Percentiles rank a stretch among this genome's conserved stretches.
Evolutionary conservation across 2,113 vertebrate genomes (phyloP).

Genomic region (Callochromis pleurospilus): DNA sequence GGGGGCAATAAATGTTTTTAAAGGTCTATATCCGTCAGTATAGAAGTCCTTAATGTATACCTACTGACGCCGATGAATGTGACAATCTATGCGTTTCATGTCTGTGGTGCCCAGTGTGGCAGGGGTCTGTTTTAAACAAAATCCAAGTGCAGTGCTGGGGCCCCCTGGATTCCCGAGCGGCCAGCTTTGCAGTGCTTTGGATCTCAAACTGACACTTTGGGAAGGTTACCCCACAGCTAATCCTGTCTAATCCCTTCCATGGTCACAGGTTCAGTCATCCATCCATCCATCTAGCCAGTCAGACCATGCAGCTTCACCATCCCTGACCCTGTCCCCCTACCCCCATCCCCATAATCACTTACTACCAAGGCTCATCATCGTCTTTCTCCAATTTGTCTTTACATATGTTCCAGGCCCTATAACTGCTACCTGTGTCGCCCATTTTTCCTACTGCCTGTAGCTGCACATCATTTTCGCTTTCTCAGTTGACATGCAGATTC

Average conservation of each 20-base stretch:
- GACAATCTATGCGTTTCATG: background rate
- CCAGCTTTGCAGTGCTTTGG: constrained; percentile 70
- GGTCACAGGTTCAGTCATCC: constrained; percentile 65
- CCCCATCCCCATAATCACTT: background rate
- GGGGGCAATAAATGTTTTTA: background rate
- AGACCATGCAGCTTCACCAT: constrained; percentile 39
- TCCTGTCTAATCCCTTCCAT: constrained; percentile 71
- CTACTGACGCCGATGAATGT: background rate
- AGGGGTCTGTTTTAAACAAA: constrained; percentile 45
- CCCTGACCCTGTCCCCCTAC: constrained; percentile 18
- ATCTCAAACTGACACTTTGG: constrained; percentile 83
- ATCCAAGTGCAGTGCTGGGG: constrained; percentile 70
- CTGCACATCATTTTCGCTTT: background rate
- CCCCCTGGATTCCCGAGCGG: constrained; percentile 69
- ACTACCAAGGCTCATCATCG: background rate
- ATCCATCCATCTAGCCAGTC: constrained; percentile 22
- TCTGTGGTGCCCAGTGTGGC: constrained; percentile 36
- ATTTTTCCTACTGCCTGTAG: background rate
- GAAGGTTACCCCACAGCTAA: constrained; percentile 74
- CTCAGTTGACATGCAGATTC: accelerated
- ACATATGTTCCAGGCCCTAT: background rate
- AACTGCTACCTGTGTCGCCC: background rate
- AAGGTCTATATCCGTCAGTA: background rate
- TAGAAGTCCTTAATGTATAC: background rate
- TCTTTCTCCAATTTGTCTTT: background rate